phyloP scores from a whole-genome alignment of 2,797 vertebrate species.

The Calcarius lapponicus region DNA sequence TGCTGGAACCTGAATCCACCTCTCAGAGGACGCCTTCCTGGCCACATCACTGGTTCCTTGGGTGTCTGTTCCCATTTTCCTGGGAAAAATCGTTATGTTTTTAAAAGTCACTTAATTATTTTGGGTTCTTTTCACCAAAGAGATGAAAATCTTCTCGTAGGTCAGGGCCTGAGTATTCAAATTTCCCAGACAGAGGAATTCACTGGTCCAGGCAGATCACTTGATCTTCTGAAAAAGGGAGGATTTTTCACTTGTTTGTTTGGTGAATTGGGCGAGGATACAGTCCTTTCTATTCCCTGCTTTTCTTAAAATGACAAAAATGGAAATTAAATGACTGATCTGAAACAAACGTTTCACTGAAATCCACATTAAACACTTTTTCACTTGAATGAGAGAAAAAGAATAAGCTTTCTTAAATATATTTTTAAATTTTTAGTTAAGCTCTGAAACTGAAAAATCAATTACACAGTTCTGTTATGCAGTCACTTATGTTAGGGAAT shows the following conservation, averaged over 20 bases:
- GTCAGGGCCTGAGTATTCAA: background rate
- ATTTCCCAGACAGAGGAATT: background rate
- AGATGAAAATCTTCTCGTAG: background rate
- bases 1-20: background rate
- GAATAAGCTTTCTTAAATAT: background rate
- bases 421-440: background rate
- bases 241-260: background rate
- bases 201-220: background rate
- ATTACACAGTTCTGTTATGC: background rate
- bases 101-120: background rate
- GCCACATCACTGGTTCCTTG: background rate
- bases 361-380: background rate
- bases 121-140: background rate
- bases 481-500: background rate
- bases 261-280: background rate
- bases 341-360: background rate
- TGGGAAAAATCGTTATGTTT: background rate
- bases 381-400: background rate
- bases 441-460: constrained; percentile 20
- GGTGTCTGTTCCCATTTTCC: background rate
- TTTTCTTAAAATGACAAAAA: background rate
- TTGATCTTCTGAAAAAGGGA: background rate
- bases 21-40: background rate
- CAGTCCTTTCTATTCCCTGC: background rate
- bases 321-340: background rate